Evolutionary conservation across 2,113 vertebrate genomes (phyloP).

Genomic region (Laterallus jamaicensis): DNA sequence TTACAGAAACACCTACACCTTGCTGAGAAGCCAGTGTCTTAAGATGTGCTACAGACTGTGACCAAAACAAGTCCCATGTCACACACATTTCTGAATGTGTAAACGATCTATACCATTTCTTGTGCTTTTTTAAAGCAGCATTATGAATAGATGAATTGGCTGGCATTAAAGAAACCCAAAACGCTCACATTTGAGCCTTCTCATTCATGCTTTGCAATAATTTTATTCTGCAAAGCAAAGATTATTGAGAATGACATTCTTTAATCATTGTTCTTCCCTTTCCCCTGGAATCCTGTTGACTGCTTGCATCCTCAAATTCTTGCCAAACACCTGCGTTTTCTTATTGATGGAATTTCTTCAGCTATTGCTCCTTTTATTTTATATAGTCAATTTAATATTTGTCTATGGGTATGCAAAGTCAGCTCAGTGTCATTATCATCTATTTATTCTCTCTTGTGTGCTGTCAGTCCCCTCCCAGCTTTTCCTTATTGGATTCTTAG

Average conservation of each 20-base stretch:
- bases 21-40: not conserved
- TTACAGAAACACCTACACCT: not conserved
- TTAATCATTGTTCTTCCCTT: not conserved
- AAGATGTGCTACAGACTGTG: not conserved
- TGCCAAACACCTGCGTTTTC: not conserved
- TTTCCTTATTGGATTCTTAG: not conserved
- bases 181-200: not conserved
- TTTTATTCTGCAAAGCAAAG: not conserved
- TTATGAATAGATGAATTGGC: not conserved
- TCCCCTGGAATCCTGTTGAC: not conserved
- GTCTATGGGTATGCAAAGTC: not conserved
- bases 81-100: not conserved
- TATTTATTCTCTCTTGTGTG: not conserved
- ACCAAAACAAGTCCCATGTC: not conserved
- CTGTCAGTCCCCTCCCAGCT: accelerated
- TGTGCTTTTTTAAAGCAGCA: not conserved
- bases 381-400: not conserved
- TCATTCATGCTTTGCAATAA: not conserved
- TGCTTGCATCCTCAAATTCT: not conserved
- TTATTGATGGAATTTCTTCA: not conserved
- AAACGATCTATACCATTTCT: not conserved
- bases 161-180: not conserved
- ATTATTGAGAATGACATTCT: not conserved
- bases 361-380: not conserved
- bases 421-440: not conserved